phyloP scores from a whole-genome alignment of 2,113 vertebrate species.

The Neodon shergylaensis region DNA sequence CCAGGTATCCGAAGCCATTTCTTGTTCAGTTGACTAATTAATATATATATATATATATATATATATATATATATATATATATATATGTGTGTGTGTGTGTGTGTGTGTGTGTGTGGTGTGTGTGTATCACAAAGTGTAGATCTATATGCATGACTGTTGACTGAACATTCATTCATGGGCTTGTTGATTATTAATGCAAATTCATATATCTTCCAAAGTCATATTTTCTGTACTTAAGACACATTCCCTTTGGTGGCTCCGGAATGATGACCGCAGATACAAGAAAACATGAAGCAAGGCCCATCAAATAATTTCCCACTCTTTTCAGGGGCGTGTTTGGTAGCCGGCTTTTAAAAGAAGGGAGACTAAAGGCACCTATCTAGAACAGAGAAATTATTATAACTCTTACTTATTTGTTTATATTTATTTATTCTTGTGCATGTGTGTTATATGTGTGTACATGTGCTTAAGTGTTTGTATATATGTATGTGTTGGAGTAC shows the following conservation, averaged over 20 bases:
- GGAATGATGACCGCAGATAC: background rate
- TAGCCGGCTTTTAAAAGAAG: background rate
- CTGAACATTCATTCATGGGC: background rate
- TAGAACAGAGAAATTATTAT: background rate
- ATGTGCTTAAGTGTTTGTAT: background rate
- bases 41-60: accelerated
- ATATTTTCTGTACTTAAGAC: conserved; percentile 24
- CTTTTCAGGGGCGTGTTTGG: background rate
- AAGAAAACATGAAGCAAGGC: background rate
- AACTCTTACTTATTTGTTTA: background rate
- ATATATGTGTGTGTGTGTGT: accelerated
- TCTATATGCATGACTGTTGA: background rate
- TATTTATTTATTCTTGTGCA: background rate
- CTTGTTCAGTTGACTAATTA: background rate
- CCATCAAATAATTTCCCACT: background rate
- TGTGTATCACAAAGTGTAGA: background rate
- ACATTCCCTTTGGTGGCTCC: background rate
- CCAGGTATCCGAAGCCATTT: background rate
- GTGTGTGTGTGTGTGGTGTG: background rate
- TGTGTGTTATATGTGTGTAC: background rate
- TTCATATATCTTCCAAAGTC: background rate
- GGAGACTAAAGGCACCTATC: background rate
- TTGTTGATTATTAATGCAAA: conserved; percentile 9
- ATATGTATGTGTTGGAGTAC: background rate
- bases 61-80: accelerated